A percentile compares a stretch with the other conserved stretches of the same genome.
Evolutionary conservation across 2,797 vertebrate genomes (phyloP).

Genomic region (Rachycentron canadum): DNA sequence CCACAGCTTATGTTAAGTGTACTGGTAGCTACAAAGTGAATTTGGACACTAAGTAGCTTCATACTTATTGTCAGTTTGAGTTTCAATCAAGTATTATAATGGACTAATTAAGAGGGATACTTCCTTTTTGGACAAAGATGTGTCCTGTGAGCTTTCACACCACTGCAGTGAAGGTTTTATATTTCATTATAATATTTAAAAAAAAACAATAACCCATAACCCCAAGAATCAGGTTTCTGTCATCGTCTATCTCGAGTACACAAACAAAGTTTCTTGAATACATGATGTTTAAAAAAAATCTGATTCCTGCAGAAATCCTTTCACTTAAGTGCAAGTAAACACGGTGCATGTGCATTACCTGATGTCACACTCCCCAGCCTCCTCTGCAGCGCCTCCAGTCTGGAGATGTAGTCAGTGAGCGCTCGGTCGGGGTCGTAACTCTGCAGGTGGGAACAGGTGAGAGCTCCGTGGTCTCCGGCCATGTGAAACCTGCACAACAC

Average conservation of each 20-base stretch:
- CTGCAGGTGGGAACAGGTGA: conserved; percentile 93
- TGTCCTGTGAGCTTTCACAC: not conserved
- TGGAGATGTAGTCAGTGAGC: conserved; percentile 94
- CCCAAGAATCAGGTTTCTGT: not conserved
- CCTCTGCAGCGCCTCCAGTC: conserved; percentile 95
- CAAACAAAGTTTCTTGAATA: not conserved
- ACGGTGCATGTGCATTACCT: conserved; percentile 80
- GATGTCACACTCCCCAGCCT: conserved; percentile 93
- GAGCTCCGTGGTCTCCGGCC: conserved; percentile 83
- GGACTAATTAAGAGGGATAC: no score
- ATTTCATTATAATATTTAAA: not conserved
- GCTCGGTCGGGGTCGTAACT: conserved; percentile 96
- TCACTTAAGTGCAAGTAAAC: not conserved
- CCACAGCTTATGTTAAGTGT: no score
- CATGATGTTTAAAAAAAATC: not conserved
- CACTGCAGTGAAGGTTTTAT: not conserved
- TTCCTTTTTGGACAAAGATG: no score
- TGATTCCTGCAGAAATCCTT: not conserved
- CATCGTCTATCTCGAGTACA: no score
- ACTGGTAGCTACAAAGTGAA: no score
- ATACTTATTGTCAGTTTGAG: not conserved
- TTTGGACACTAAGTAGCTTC: no score
- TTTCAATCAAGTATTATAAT: not conserved
- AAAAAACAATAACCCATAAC: no score
- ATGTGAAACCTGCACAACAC: conserved; percentile 83